Conservation (phyloP, 1,140 invertebrate genomes). For the Bombus haemorrhoidalis region DNA sequence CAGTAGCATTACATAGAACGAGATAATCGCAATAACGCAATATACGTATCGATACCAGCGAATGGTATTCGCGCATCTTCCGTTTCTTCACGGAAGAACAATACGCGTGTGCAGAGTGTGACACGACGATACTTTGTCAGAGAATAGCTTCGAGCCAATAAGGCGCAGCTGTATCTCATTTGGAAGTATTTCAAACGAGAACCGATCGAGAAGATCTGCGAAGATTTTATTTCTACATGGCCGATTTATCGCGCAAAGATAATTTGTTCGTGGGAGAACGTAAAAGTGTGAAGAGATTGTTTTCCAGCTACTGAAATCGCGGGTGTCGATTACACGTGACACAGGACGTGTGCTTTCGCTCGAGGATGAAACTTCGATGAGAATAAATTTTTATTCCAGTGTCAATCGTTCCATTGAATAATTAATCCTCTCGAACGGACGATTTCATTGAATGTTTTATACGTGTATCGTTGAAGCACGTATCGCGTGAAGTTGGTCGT, state of each 20-base stretch:
- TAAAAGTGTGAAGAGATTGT: no score
- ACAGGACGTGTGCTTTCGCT: background rate
- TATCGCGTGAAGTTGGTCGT: constrained; percentile 2
- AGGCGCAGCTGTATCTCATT: no score
- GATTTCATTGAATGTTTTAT: constrained; percentile 1
- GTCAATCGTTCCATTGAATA: constrained; percentile 8
- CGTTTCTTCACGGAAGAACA: rapidly evolving
- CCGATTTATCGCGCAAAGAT: background rate
- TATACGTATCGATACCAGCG: no score
- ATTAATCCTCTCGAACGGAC: background rate
- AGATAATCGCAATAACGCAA: no score
- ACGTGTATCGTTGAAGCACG: background rate
- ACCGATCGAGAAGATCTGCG: background rate
- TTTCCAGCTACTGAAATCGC: background rate
- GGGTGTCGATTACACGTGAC: constrained; percentile 6
- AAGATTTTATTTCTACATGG: background rate
- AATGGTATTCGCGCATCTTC: no score
- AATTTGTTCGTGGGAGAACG: background rate
- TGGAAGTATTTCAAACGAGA: background rate
- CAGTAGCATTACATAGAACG: no score
- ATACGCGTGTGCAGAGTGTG: no score
- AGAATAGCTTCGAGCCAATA: background rate
- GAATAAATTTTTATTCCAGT: constrained; percentile 8
- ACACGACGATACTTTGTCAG: no score
- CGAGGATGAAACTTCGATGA: constrained; percentile 13